These are phyloP conservation scores for Sternarchorhynchus goeldii DNA, from an alignment of 2,797 vertebrate genomes.

Conservation along the genomic window DNA sequence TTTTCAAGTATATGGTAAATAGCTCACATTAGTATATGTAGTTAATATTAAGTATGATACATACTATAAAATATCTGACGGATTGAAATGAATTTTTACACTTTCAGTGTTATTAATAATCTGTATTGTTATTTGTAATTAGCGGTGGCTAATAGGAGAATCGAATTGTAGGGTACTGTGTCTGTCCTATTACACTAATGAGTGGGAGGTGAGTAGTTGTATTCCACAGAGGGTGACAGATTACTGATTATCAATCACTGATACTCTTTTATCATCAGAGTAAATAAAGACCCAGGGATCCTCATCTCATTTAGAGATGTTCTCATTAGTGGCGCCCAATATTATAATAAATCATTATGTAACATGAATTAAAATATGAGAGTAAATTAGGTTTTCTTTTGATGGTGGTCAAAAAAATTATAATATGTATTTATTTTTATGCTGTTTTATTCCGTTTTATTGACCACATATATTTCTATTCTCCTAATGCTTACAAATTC, in stretches of 20 bases:
- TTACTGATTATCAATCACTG: constrained; percentile 36
- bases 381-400: not conserved
- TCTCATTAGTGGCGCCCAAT: constrained; percentile 4
- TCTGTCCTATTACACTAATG: constrained; percentile 42
- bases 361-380: not conserved
- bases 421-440: not conserved
- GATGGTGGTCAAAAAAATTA: not conserved
- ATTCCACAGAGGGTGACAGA: constrained; percentile 18
- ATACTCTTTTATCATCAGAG: constrained; percentile 20
- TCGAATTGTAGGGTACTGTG: constrained; percentile 26
- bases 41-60: not conserved
- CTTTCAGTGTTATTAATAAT: too few species aligned
- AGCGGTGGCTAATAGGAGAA: constrained; percentile 37
- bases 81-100: too few species aligned
- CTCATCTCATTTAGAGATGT: constrained; percentile 10
- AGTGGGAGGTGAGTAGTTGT: constrained; percentile 12
- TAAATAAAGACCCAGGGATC: constrained; percentile 24
- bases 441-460: too few species aligned
- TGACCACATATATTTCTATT: too few species aligned
- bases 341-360: constrained; percentile 11
- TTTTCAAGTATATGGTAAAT: not conserved
- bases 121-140: constrained; percentile 28
- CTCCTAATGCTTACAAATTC: too few species aligned
- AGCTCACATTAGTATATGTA: constrained; percentile 2
- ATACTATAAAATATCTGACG: too few species aligned